A percentile compares a stretch with the other conserved stretches of the same genome.
These are phyloP conservation scores for Lepidotrigona ventralis DNA, from an alignment of 1,140 invertebrate genomes.

Conservation along the genomic window DNA sequence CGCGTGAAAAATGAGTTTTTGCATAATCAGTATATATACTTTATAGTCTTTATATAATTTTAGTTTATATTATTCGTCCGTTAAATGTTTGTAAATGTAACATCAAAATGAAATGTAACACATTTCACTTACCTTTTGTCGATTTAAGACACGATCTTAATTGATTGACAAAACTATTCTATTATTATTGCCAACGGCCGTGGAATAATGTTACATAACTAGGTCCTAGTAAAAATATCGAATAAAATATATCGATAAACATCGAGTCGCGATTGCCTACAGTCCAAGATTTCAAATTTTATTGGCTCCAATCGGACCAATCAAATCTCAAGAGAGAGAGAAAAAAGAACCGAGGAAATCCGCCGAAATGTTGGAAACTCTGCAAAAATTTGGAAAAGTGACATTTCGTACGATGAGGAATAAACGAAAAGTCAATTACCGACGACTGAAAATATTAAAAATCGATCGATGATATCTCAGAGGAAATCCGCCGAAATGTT, in stretches of 20 bases:
- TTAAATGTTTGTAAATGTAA: neutral
- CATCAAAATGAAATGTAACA: neutral
- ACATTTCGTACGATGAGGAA: neutral
- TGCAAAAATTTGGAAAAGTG: no score
- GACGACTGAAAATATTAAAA: neutral
- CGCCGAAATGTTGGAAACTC: neutral
- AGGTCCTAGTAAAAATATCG: neutral
- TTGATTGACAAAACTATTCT: neutral
- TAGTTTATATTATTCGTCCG: neutral
- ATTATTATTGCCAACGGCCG: neutral
- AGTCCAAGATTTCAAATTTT: neutral
- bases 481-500: no score
- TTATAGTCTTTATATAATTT: neutral
- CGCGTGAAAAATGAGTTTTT: neutral
- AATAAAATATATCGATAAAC: constrained; percentile 29
- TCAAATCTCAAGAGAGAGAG: neutral
- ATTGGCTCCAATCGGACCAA: constrained; percentile 13
- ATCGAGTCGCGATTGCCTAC: constrained; percentile 4
- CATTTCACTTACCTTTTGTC: neutral
- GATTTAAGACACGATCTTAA: neutral
- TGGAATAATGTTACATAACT: constrained; percentile 21
- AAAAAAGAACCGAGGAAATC: neutral
- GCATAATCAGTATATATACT: neutral
- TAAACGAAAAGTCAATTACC: neutral
- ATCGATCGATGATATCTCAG: neutral